phyloP scores from a whole-genome alignment of 1,140 invertebrate genomes.

The Pseudomyrmex gracilis region DNA sequence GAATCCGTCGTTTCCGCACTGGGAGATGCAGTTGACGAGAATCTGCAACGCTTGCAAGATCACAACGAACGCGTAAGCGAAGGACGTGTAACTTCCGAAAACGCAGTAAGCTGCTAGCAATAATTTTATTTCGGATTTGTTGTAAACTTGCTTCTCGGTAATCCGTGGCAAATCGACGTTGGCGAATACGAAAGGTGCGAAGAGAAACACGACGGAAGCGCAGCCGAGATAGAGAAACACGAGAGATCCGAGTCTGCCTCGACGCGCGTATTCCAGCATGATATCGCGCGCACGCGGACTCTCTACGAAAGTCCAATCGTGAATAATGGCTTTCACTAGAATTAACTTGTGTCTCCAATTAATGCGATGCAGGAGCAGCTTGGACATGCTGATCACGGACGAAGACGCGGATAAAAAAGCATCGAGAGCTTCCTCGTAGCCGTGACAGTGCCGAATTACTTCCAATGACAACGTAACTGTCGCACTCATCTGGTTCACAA shows the following conservation, averaged over 20 bases:
- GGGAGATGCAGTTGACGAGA: constrained; percentile 26
- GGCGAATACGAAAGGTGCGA: background rate
- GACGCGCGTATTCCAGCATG: constrained; percentile 17
- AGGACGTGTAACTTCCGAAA: constrained; percentile 22
- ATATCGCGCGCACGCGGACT: background rate
- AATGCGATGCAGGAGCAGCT: constrained; percentile 29
- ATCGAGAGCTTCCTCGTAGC: constrained; percentile 37
- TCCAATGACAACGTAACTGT: constrained; percentile 47
- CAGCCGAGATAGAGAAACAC: constrained; percentile 13
- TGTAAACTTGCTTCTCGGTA: background rate
- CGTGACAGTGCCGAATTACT: constrained; percentile 49
- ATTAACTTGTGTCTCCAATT: constrained; percentile 23
- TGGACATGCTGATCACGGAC: constrained; percentile 36
- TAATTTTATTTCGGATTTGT: constrained; percentile 7
- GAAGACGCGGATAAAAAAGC: constrained; percentile 53
- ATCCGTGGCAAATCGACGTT: background rate
- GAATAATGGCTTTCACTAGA: constrained; percentile 20
- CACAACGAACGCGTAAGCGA: background rate
- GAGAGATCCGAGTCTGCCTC: background rate
- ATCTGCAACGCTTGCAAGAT: constrained; percentile 35
- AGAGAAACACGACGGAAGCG: constrained; percentile 10
- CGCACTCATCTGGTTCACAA: constrained; percentile 41
- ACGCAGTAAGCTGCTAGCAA: constrained; percentile 40
- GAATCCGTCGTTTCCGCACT: constrained; percentile 65
- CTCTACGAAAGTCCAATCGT: constrained; percentile 24